These are phyloP conservation scores for Rhizomys pruinosus DNA, from an alignment of 2,113 vertebrate genomes.

Conservation along the genomic window DNA sequence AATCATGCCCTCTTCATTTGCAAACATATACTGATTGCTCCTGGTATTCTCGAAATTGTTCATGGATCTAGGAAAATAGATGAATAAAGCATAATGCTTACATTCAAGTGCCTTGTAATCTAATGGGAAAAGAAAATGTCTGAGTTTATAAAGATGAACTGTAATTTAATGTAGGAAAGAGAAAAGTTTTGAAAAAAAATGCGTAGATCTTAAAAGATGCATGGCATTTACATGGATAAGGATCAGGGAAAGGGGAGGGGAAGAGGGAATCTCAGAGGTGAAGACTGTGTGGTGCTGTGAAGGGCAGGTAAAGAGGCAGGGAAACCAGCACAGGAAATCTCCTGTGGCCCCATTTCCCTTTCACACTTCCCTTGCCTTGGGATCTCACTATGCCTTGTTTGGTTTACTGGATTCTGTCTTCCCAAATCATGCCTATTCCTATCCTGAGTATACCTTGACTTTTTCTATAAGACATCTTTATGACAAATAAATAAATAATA, in stretches of 20 bases:
- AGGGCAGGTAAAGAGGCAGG: not conserved
- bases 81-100: not conserved
- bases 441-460: not conserved
- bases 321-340: not conserved
- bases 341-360: not conserved
- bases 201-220: not conserved
- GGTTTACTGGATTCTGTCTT: not conserved
- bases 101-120: not conserved
- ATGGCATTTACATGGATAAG: not conserved
- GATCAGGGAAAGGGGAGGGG: not conserved
- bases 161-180: not conserved
- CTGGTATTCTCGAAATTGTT: not conserved
- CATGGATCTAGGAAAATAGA: not conserved
- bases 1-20: not conserved
- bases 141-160: not conserved
- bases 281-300: not conserved
- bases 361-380: not conserved
- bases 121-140: not conserved
- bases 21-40: not conserved
- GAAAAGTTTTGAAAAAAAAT: not conserved
- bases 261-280: not conserved
- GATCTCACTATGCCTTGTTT: not conserved
- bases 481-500: not conserved
- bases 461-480: not conserved
- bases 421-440: no score